Conservation (phyloP, 2,888 invertebrate species). For the Atherix ibis region DNA sequence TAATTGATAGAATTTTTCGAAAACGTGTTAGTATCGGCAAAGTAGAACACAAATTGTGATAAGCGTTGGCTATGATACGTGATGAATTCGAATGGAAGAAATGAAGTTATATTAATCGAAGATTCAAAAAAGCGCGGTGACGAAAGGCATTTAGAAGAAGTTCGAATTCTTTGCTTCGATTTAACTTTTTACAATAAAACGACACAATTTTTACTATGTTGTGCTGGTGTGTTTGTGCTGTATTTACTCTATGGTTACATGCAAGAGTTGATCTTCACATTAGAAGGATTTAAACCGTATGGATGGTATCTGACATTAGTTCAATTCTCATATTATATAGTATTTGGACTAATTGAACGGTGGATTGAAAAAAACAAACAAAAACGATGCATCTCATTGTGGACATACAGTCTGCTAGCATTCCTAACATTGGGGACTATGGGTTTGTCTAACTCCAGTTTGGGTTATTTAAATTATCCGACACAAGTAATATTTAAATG, state of each 20-base stretch:
- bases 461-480: conserved; percentile 91
- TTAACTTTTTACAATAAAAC: conserved; percentile 47
- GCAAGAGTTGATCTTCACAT: conserved; percentile 80
- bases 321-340: conserved; percentile 75
- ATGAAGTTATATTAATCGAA: conserved; percentile 2
- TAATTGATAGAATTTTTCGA: no score
- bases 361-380: conserved; percentile 42
- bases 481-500: conserved; percentile 96
- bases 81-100: background rate
- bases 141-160: conserved; percentile 22
- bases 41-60: no score
- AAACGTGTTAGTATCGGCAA: no score
- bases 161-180: conserved; percentile 58
- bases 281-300: conserved; percentile 75
- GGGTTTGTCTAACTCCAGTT: conserved; percentile 87
- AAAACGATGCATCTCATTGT: conserved; percentile 60
- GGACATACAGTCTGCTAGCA: conserved; percentile 66
- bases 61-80: no score
- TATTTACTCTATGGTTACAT: conserved; percentile 84
- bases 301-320: conserved; percentile 86
- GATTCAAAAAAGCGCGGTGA: conserved; percentile 11
- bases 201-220: conserved; percentile 60
- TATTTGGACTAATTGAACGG: conserved; percentile 61
- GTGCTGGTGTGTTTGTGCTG: conserved; percentile 67
- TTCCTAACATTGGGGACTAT: conserved; percentile 85